phyloP scores from a whole-genome alignment of 35 echinoderm and acorn worm genomes.

The Ophioderma brevispina region DNA sequence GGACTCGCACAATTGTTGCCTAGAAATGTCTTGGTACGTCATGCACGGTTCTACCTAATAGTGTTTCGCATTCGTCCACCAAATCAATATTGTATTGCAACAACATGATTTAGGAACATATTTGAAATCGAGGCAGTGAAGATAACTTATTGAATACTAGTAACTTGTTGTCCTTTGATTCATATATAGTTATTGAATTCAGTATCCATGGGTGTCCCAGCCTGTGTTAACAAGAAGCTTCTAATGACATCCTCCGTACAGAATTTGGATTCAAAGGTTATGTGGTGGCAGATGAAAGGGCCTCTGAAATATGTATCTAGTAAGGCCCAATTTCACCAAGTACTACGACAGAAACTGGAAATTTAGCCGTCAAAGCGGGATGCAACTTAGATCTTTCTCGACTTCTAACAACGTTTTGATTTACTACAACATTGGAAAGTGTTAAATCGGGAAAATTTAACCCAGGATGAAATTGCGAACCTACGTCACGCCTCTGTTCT shows the following conservation, averaged over 20 bases:
- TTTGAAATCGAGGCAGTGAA: too few species aligned
- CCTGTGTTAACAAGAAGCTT: conserved; percentile 78
- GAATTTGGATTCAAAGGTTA: conserved; percentile 95
- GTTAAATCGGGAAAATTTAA: conserved; percentile 55
- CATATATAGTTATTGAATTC: too few species aligned
- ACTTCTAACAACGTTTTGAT: conserved; percentile 42
- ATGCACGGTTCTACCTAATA: too few species aligned
- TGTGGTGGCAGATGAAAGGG: conserved; percentile 83
- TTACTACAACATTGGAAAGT: conserved; percentile 51
- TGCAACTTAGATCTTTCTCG: conserved; percentile 79
- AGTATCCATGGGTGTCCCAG: conserved; percentile 87
- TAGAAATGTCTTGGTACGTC: too few species aligned
- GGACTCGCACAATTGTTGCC: too few species aligned
- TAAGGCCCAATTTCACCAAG: conserved; percentile 69
- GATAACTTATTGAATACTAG: too few species aligned
- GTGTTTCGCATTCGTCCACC: too few species aligned
- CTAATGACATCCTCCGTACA: conserved; percentile 77
- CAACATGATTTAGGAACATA: too few species aligned
- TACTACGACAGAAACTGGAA: conserved; percentile 56
- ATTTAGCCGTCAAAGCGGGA: conserved; percentile 57
- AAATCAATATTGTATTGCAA: too few species aligned
- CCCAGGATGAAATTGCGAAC: conserved; percentile 25
- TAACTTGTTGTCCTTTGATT: too few species aligned
- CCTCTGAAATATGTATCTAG: conserved; percentile 60
- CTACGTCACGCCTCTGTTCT: conserved; percentile 72